Evolutionary conservation across 2,797 vertebrate genomes (phyloP).

Genomic region (Melanotaenia parkinsoni): DNA sequence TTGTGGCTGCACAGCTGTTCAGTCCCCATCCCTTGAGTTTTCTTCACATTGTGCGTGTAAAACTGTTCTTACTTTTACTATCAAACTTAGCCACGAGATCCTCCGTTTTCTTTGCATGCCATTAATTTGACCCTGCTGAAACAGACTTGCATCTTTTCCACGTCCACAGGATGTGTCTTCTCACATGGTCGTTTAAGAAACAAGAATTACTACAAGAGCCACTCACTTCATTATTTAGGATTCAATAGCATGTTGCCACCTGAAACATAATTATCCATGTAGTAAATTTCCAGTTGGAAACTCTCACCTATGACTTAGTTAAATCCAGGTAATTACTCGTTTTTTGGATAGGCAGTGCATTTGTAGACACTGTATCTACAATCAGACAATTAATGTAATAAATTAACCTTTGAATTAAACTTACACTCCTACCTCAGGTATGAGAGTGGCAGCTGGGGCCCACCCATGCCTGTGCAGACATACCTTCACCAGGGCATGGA

Average conservation of each 20-base stretch:
- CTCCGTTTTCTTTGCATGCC: not conserved
- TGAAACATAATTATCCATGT: not conserved
- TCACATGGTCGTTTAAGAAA: not conserved
- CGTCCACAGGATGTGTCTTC: not conserved
- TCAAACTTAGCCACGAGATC: not conserved
- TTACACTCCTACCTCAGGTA: constrained; percentile 82
- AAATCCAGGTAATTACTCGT: not conserved
- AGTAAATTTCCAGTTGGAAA: too few relatives aligned
- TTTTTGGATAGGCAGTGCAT: too few relatives aligned
- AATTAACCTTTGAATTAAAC: not conserved
- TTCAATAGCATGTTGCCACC: not conserved
- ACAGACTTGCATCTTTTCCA: not conserved
- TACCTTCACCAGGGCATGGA: constrained; percentile 98
- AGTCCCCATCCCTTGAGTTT: too few relatives aligned
- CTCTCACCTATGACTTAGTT: not conserved
- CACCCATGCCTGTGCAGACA: constrained; percentile 94
- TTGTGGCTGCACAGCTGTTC: too few relatives aligned
- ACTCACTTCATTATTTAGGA: not conserved
- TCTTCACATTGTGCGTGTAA: not conserved
- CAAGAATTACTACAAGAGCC: not conserved
- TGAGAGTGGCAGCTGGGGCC: constrained; percentile 96
- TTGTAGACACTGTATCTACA: too few relatives aligned
- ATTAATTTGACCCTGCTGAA: not conserved
- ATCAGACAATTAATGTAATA: not conserved
- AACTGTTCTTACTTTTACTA: not conserved